These are phyloP conservation scores for Vanessa atalanta DNA, from an alignment of 1,140 invertebrate genomes.

Conservation along the genomic window DNA sequence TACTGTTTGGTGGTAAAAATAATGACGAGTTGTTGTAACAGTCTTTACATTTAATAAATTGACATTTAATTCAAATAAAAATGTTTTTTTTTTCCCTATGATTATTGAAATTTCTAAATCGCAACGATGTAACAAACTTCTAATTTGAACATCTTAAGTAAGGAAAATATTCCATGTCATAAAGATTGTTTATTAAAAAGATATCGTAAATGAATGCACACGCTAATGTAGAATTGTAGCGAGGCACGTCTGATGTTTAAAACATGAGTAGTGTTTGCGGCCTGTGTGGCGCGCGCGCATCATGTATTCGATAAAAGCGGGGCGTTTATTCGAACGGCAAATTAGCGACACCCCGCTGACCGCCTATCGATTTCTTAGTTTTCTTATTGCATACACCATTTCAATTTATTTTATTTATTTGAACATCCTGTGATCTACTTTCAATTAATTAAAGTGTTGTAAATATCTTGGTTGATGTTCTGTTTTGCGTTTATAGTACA, in stretches of 20 bases:
- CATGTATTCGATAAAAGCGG: neutral
- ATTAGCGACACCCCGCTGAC: constrained; percentile 18
- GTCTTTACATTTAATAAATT: no score
- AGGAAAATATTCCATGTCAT: neutral
- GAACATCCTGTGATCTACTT: neutral
- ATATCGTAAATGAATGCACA: neutral
- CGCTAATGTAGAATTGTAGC: neutral
- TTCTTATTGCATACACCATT: constrained; percentile 14
- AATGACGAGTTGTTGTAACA: no score
- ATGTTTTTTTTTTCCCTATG: no score
- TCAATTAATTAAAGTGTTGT: neutral
- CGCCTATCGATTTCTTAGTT: constrained; percentile 2
- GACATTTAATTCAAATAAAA: no score
- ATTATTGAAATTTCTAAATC: no score
- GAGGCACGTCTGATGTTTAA: neutral
- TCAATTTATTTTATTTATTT: neutral
- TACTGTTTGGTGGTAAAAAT: no score
- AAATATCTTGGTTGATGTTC: neutral
- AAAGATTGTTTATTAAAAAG: neutral
- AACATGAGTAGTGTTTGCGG: constrained; percentile 1
- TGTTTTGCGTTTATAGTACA: neutral
- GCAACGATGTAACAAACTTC: no score
- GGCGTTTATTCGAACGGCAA: constrained; percentile 25
- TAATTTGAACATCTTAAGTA: neutral
- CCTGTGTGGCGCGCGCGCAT: constrained; percentile 26